Evolutionary conservation across 2,797 vertebrate species (phyloP), one percentile per base, ranked within the genome.

Genomic region (Morus bassanus): DNA sequence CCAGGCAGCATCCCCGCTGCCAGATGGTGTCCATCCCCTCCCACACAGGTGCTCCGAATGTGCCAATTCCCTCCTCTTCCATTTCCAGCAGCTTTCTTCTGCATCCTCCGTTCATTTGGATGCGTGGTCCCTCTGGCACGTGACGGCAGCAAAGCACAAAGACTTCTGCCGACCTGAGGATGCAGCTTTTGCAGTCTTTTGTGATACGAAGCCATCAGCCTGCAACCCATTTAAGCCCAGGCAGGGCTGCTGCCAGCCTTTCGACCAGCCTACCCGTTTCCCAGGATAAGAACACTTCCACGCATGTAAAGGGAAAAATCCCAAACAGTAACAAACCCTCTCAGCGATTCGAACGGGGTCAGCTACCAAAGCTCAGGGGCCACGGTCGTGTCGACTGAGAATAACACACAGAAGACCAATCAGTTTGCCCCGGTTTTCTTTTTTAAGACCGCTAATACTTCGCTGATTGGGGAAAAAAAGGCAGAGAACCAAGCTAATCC

Each of bases 311-410:
- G 21, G 60, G 46, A 18, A 60, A 37, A 73, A 59, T 16, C 53
- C 65, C 53, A 7, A 25, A 15, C 21, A 18, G 12, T 5, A 27
- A 21, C 21, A 33, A 54, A 48, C 15, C 35, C 22, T 7, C 54
- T n/a, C 14, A 23, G 54, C 4, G 0, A 17, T 7, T 56, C 67
- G 25, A 61, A 57, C 4, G 12, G 67, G 53, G 39, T 51, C 45
- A 39, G 31, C 17, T 15, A 37, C 43, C 81, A 18, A n/a, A 59
- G 45, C 45, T 31, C 6, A 1, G 48, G 24, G 11, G 33, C 18
- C 31, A 11, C 3, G 3, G 23, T n/a, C 1, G 6, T 1, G n/a
- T n/a, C 27, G 4, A 16, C 13, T 2, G 7, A 22, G 70, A 76
- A 35, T 2, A 63, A 19, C 35, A 11, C 12, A 1, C 3, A 18